Conservation (phyloP, 2,797 vertebrate genomes). For the Pogoniulus pusillus region DNA sequence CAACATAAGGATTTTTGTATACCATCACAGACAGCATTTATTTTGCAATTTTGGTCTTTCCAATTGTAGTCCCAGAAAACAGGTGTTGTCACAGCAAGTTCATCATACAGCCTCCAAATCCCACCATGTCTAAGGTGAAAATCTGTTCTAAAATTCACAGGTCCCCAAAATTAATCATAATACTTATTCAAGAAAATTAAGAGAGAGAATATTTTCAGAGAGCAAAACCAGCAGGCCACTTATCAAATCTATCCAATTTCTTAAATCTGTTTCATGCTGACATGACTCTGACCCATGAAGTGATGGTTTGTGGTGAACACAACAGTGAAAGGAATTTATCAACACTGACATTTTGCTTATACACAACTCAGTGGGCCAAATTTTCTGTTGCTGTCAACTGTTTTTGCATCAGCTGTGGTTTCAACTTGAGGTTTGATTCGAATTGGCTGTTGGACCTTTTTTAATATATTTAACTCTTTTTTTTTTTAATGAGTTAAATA, state of each 20-base stretch:
- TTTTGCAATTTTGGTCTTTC: slow-evolving; percentile 23
- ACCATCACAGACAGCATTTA: neutral
- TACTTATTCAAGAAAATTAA: neutral
- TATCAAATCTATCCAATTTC: neutral
- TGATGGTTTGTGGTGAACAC: neutral
- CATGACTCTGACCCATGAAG: neutral
- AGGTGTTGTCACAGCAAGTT: neutral
- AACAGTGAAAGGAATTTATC: neutral
- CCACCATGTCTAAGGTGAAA: neutral
- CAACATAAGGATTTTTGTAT: neutral
- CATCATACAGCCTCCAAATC: neutral
- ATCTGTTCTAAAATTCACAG: neutral
- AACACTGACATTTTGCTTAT: neutral
- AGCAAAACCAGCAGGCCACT: neutral
- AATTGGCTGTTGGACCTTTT: neutral
- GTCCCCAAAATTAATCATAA: neutral
- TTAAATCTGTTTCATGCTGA: neutral
- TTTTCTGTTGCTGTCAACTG: neutral
- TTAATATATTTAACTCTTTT: neutral
- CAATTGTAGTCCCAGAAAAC: neutral
- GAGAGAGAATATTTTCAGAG: neutral
- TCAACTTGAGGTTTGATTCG: neutral
- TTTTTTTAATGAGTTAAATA: neutral
- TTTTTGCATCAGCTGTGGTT: neutral
- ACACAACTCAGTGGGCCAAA: neutral